phyloP scores from a whole-genome alignment of 1,140 invertebrate genomes.

The Pectinophora gossypiella region DNA sequence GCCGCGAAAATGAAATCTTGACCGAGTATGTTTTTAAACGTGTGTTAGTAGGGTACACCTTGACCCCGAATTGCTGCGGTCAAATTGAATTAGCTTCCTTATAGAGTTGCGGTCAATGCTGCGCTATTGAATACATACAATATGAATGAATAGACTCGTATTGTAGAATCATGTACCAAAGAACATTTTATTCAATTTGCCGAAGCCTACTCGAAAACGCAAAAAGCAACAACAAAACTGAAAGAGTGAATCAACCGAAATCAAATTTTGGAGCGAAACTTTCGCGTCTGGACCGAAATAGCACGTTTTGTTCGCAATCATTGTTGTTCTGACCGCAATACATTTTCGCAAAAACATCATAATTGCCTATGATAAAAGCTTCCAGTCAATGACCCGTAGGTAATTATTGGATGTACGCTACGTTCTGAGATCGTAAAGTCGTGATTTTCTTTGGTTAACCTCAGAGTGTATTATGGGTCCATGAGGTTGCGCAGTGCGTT shows the following conservation, averaged over 20 bases:
- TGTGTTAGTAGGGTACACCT: constrained; percentile 25
- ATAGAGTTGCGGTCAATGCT: neutral
- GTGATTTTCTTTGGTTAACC: neutral
- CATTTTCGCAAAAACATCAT: neutral
- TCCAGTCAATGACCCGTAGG: neutral
- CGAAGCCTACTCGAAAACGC: no score
- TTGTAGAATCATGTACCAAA: no score
- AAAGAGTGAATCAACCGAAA: no score
- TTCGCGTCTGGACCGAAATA: no score
- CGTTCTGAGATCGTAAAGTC: neutral
- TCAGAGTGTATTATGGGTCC: neutral
- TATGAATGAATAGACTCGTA: neutral
- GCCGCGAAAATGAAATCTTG: constrained; percentile 38
- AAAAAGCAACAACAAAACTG: no score
- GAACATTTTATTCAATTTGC: no score
- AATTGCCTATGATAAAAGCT: neutral
- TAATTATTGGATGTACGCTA: neutral
- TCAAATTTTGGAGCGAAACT: no score
- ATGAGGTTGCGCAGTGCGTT: neutral
- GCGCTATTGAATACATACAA: neutral
- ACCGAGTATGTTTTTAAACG: constrained; percentile 22
- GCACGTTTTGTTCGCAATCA: no score
- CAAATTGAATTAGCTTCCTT: neutral
- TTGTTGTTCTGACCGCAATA: neutral
- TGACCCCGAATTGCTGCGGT: constrained; percentile 25